Base-by-base conservation (phyloP, 2,113 vertebrate species). In the Micronisus gabar region DNA sequence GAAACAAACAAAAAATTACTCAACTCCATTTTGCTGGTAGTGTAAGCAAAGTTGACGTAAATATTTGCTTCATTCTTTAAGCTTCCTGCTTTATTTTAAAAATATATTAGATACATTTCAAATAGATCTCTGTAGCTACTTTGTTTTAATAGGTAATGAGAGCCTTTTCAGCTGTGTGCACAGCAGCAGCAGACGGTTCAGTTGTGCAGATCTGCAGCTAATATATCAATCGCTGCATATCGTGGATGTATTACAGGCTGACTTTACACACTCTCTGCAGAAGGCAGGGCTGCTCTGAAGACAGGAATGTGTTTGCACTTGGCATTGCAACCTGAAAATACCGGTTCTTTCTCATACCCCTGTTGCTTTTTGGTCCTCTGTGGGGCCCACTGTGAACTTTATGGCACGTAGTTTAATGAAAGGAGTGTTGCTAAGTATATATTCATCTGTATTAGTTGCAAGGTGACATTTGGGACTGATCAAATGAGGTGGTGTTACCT, bases 271-370 rank as follows among this genome's bases (percentile, higher is more conserved):
- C 74, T 47, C 59, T n/a, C 61, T 88, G 59, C 80, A 81, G 50
- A 79, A 89, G 89, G 86, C 86, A 84, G 81, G 83, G 63, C 74
- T 86, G n/a, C 53, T 90, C 48, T 66, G 40, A 43, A 68, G 48
- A 17, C 84, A 82, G 88, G 92, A 96, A 90, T 65, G 82, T 73
- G 71, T 96, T 96, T 96, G 75, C 74, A 47, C 85, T 94, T 96
- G 93, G 96, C 93, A 78, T 21, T 55, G 76, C 83, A 65, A 95
- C 81, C 96, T 96, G 94, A 96, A 95, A 95, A 95, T 90, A 95
- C 95, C 41, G 40, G 95, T 97, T 97, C 94, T 92, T 88, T 95
- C 90, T 86, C 86, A 72, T 81, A 78, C 19, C 22, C 40, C 26
- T 78, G 26, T 52, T 95, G 93, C 75, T 81, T 59, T 79, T 74